These are phyloP conservation scores for Armadillidium nasatum DNA, from an alignment of 1,140 invertebrate species.

Conservation along the genomic window DNA sequence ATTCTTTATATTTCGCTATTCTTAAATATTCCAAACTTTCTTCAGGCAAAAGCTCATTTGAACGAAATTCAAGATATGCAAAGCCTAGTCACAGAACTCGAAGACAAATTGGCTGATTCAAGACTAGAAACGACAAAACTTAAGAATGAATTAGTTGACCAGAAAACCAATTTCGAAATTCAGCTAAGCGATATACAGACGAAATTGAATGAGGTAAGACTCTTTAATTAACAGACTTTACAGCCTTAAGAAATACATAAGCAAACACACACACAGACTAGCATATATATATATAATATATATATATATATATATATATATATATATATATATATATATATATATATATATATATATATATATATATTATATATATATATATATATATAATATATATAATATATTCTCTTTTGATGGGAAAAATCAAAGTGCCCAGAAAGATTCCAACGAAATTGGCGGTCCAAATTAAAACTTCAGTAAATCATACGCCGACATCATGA, in stretches of 20 bases:
- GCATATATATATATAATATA: no score
- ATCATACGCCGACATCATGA: no score
- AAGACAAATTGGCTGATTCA: slow-evolving; percentile 81
- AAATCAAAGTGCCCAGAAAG: no score
- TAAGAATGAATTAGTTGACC: slow-evolving; percentile 82
- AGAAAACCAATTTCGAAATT: slow-evolving; percentile 80
- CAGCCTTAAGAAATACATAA: no score
- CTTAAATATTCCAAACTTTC: not conserved
- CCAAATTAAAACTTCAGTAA: no score
- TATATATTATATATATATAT: slow-evolving; percentile 9
- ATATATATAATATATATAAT: slow-evolving; percentile 9
- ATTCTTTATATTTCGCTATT: not conserved
- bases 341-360: slow-evolving; percentile 21
- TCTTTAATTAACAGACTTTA: no score
- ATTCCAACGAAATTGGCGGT: no score
- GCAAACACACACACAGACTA: no score
- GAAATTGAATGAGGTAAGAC: slow-evolving; percentile 77
- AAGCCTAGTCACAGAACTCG: slow-evolving; percentile 74
- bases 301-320: not conserved
- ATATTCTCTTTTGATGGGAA: no score
- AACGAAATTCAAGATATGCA: slow-evolving; percentile 59
- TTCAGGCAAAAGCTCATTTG: slow-evolving; percentile 34
- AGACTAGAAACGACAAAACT: slow-evolving; percentile 74
- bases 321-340: slow-evolving; percentile 18
- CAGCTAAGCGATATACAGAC: slow-evolving; percentile 84